A percentile compares a stretch with the other conserved stretches of the same genome.
Conservation (phyloP, 1,140 invertebrate genomes). For the Procambarus virginalis region DNA sequence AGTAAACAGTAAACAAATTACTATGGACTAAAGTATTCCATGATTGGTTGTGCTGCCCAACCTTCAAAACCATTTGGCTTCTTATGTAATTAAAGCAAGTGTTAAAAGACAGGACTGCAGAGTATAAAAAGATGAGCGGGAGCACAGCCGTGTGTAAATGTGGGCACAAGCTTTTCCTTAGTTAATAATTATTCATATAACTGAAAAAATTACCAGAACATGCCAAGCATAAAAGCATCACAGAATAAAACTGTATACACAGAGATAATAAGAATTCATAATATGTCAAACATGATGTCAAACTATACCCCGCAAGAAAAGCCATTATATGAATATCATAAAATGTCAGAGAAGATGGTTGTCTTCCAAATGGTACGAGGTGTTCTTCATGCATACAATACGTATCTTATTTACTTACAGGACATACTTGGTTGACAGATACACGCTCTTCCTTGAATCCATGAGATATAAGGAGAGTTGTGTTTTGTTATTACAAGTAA, state of each 20-base stretch:
- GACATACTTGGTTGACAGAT: slow-evolving; percentile 11
- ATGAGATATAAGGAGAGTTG: slow-evolving; percentile 49
- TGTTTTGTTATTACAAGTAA: slow-evolving; percentile 30
- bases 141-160: slow-evolving; percentile 37
- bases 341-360: slow-evolving; percentile 16
- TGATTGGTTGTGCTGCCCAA: slow-evolving; percentile 47
- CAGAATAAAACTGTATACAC: slow-evolving; percentile 26
- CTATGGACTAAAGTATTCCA: slow-evolving; percentile 12
- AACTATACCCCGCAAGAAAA: slow-evolving; percentile 15
- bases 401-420: slow-evolving; percentile 11
- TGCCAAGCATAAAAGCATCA: slow-evolving; percentile 44
- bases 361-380: slow-evolving; percentile 55
- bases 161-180: slow-evolving; percentile 36
- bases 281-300: slow-evolving; percentile 5
- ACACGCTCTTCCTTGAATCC: slow-evolving; percentile 57
- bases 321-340: slow-evolving; percentile 21
- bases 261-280: slow-evolving; percentile 15
- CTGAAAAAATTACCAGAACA: slow-evolving; percentile 34
- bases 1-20: slow-evolving; percentile 11
- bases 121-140: slow-evolving; percentile 9
- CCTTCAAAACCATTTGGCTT: slow-evolving; percentile 61
- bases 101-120: slow-evolving; percentile 36
- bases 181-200: slow-evolving; percentile 37
- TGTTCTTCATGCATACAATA: slow-evolving; percentile 21
- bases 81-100: slow-evolving; percentile 43